phyloP scores from a whole-genome alignment of 2,888 invertebrate genomes.

The Argyresthia goedartella region DNA sequence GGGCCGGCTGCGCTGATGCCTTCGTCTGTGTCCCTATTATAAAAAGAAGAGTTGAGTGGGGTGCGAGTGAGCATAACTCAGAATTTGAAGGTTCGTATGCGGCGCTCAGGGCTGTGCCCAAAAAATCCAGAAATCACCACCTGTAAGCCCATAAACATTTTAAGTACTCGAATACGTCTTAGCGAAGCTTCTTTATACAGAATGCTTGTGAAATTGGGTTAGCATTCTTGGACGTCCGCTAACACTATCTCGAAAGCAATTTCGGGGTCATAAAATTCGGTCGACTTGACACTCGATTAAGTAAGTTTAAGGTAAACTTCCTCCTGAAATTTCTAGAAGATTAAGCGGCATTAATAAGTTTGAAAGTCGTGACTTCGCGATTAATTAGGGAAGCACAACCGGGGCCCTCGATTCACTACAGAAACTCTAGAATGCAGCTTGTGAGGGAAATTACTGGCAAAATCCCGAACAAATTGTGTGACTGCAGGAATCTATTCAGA shows the following conservation, averaged over 20 bases:
- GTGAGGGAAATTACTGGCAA: conserved; percentile 42
- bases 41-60: background rate
- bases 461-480: conserved; percentile 30
- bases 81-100: no score
- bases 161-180: background rate
- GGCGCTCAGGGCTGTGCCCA: no score
- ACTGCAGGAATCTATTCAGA: conserved; percentile 17
- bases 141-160: no score
- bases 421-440: conserved; percentile 32
- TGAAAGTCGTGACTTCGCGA: conserved; percentile 40
- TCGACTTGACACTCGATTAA: no score
- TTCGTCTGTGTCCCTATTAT: conserved; percentile 43
- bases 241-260: no score
- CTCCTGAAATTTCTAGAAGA: conserved; percentile 1
- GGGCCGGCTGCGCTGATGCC: conserved; percentile 48
- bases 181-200: no score
- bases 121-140: no score
- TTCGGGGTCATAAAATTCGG: no score
- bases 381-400: conserved; percentile 42
- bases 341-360: conserved; percentile 20
- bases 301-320: background rate
- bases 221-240: no score
- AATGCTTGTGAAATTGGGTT: no score
- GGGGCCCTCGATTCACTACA: conserved; percentile 32
- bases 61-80: no score